Conservation (phyloP, 2,113 vertebrate species). For the Callipepla californica region DNA sequence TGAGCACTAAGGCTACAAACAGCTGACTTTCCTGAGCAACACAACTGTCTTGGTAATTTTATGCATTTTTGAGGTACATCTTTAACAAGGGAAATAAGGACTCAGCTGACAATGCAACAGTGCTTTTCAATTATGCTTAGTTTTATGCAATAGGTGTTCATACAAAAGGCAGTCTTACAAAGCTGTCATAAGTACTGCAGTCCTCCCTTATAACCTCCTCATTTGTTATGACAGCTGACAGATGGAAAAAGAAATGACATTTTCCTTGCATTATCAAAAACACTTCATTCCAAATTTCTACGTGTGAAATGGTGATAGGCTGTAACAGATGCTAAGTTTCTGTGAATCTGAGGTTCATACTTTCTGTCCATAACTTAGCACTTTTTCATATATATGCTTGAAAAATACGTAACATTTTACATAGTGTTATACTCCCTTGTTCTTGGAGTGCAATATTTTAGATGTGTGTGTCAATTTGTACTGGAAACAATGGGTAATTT, state of each 20-base stretch:
- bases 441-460: neutral
- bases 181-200: neutral
- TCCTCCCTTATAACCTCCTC: neutral
- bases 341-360: neutral
- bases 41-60: neutral
- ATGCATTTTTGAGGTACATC: neutral
- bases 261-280: neutral
- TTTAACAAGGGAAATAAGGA: neutral
- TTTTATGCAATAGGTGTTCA: neutral
- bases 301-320: neutral
- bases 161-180: neutral
- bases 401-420: conserved; percentile 7
- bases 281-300: neutral
- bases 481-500: neutral
- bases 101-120: neutral
- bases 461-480: neutral
- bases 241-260: neutral
- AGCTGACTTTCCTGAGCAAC: neutral
- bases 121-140: neutral
- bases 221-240: neutral
- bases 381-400: neutral
- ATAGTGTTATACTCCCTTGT: neutral
- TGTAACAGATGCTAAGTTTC: neutral
- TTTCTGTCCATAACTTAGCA: neutral
- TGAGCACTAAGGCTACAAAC: neutral